Percentiles rank a stretch among this genome's conserved stretches.
Evolutionary conservation across 2,113 vertebrate genomes (phyloP).

Genomic region (Collichthys lucidus): DNA sequence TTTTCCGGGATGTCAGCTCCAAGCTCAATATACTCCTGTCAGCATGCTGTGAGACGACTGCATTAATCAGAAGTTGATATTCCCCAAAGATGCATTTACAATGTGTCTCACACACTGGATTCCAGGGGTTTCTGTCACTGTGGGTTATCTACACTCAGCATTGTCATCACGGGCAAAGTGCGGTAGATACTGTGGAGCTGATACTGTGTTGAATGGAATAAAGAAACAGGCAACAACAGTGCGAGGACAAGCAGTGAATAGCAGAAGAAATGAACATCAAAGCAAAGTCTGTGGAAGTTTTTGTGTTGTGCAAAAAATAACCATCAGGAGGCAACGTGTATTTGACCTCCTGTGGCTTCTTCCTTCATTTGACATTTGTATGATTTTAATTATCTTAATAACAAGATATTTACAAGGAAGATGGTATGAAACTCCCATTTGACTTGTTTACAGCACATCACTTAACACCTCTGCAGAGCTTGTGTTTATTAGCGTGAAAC

Average conservation of each 20-base stretch:
- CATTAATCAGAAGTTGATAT: constrained; percentile 71
- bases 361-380: not conserved
- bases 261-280: constrained; percentile 17
- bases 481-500: constrained; percentile 44
- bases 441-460: constrained; percentile 53
- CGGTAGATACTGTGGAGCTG: not conserved
- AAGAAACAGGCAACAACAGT: constrained; percentile 1
- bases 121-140: constrained; percentile 57
- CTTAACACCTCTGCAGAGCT: constrained; percentile 22
- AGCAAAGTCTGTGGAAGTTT: not conserved
- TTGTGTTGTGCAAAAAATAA: not conserved
- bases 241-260: constrained; percentile 11
- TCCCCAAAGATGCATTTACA: constrained; percentile 59
- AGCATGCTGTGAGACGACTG: constrained; percentile 63
- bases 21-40: constrained; percentile 55
- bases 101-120: constrained; percentile 47
- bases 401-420: constrained; percentile 10
- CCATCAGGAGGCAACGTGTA: not conserved
- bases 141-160: constrained; percentile 53
- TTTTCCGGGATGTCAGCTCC: constrained; percentile 83
- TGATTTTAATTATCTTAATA: not conserved
- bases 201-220: constrained; percentile 24
- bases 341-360: not conserved
- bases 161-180: constrained; percentile 33
- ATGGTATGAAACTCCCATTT: constrained; percentile 5